phyloP scores from a whole-genome alignment of 2,888 invertebrate species.

The Pycnomerus fuliginosus region DNA sequence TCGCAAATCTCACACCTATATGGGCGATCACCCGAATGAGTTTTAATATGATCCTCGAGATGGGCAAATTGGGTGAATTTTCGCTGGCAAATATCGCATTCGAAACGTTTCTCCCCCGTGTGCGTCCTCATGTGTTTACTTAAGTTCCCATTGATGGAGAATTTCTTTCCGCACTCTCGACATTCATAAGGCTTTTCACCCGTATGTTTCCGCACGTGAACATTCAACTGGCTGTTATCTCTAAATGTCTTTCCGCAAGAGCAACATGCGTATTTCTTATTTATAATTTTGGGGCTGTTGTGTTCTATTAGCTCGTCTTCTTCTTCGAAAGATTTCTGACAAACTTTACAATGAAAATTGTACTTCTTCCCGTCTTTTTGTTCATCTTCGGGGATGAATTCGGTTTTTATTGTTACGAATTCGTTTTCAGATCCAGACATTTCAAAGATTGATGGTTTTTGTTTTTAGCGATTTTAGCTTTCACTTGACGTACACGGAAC shows the following conservation, averaged over 20 bases:
- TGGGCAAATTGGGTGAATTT: constrained; percentile 48
- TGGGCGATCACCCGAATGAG: constrained; percentile 46
- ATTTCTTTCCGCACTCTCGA: constrained; percentile 41
- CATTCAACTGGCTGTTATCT: constrained; percentile 45
- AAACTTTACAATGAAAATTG: constrained; percentile 39
- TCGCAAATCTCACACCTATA: constrained; percentile 45
- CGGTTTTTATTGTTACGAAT: too few species aligned
- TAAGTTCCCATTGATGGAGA: constrained; percentile 48
- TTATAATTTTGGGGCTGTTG: constrained; percentile 32
- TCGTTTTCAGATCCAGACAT: too few species aligned
- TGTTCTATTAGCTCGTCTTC: constrained; percentile 35
- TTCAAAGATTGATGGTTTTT: too few species aligned
- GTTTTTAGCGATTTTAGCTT: too few species aligned
- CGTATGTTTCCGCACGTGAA: constrained; percentile 45
- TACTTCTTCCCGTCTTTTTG: neutral
- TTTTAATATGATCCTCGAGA: constrained; percentile 46
- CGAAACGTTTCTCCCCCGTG: constrained; percentile 43
- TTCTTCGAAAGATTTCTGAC: constrained; percentile 33
- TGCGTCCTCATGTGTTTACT: constrained; percentile 47
- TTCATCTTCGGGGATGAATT: too few species aligned
- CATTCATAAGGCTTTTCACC: constrained; percentile 48
- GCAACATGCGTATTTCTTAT: constrained; percentile 39
- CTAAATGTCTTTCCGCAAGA: constrained; percentile 44
- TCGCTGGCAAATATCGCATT: constrained; percentile 43
- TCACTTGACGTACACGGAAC: too few species aligned